A percentile compares a stretch with the other conserved stretches of the same genome.
phyloP scores from a whole-genome alignment of 2,888 invertebrate genomes.

The Eremobia ochroleuca region DNA sequence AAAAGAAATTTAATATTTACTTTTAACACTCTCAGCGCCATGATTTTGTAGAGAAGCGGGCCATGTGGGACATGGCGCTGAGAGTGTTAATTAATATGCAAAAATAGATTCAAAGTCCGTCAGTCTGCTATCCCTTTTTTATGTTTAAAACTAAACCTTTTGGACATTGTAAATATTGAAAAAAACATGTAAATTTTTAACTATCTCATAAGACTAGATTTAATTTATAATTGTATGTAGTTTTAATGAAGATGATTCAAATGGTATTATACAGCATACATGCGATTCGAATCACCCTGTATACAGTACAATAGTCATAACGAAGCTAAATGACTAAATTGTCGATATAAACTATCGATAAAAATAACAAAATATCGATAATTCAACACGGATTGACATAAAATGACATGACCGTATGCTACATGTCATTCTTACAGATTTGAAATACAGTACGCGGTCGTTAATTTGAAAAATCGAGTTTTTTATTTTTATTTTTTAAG shows the following conservation, averaged over 20 bases:
- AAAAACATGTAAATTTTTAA: conserved; percentile 47
- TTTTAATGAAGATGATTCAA: neutral
- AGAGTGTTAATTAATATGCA: too few species aligned
- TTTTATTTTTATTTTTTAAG: neutral
- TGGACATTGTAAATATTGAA: conserved; percentile 54
- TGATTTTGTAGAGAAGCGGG: too few species aligned
- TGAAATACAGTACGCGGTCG: conserved; percentile 3
- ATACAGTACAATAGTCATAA: conserved; percentile 59
- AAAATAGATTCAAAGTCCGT: neutral
- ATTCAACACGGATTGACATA: conserved; percentile 36
- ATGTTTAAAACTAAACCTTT: conserved; percentile 40
- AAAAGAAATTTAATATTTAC: neutral
- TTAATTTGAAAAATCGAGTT: neutral
- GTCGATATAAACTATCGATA: conserved; percentile 23
- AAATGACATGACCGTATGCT: conserved; percentile 42
- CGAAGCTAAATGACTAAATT: conserved; percentile 31
- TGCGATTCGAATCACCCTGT: conserved; percentile 27
- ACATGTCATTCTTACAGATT: conserved; percentile 3
- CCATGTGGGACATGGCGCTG: too few species aligned
- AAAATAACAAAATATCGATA: neutral
- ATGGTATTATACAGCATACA: conserved; percentile 41
- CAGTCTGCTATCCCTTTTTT: conserved; percentile 3
- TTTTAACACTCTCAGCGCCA: too few species aligned
- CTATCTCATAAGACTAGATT: conserved; percentile 11
- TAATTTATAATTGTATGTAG: conserved; percentile 27